A percentile compares a stretch with the other conserved stretches of the same genome.
Evolutionary conservation across 2,113 vertebrate species (phyloP).

Genomic region (Plestiodon gilberti): DNA sequence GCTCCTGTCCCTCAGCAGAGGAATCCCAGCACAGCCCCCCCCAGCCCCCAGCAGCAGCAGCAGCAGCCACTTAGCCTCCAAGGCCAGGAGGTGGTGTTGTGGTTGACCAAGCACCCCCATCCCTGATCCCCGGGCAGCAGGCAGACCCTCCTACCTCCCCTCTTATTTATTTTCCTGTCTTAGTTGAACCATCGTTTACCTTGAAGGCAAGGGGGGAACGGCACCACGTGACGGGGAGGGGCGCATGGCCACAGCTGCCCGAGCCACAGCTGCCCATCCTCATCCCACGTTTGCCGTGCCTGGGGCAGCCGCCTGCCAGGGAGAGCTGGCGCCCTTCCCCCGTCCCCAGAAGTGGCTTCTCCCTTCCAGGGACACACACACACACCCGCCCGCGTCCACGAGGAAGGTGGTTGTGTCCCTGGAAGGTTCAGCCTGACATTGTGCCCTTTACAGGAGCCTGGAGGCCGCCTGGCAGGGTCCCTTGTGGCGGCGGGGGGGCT

Average conservation of each 20-base stretch:
- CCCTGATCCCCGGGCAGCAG: too few species aligned
- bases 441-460: background rate
- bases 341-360: background rate
- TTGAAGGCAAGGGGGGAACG: background rate
- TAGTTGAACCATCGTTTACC: too few species aligned
- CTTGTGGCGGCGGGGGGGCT: background rate
- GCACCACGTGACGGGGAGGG: too few species aligned
- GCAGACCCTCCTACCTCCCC: background rate
- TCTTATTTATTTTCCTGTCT: conserved; percentile 6
- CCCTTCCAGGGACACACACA: background rate
- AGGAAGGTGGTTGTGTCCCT: background rate
- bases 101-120: too few species aligned
- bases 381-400: too few species aligned
- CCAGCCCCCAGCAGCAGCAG: too few species aligned
- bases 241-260: too few species aligned
- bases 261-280: background rate
- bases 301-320: background rate
- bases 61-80: too few species aligned
- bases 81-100: too few species aligned
- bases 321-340: background rate
- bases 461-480: background rate
- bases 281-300: background rate
- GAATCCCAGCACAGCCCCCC: background rate
- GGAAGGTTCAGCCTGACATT: background rate
- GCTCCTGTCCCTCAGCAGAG: too few species aligned